These are phyloP conservation scores for Trachurus trachurus DNA, from an alignment of 2,797 vertebrate species.

Conservation along the genomic window DNA sequence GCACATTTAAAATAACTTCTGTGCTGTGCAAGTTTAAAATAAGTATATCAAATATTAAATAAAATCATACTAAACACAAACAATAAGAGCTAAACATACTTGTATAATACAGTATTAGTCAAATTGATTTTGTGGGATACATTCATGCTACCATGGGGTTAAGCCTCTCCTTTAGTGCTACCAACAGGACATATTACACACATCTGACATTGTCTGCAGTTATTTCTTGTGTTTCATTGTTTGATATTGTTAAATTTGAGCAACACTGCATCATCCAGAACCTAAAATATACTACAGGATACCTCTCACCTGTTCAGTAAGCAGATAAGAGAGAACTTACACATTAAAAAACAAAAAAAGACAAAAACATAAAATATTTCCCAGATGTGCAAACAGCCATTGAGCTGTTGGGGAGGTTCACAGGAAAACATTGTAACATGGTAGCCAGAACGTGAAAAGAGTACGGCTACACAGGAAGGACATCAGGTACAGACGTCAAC, in stretches of 20 bases:
- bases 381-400: slow-evolving; percentile 31
- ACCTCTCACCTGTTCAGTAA: not conserved
- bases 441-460: slow-evolving; percentile 1
- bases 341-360: no score
- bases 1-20: no score
- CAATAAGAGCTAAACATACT: no score
- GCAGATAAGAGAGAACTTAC: not conserved
- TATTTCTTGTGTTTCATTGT: not conserved
- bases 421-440: not conserved
- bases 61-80: no score
- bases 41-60: no score
- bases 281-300: not conserved
- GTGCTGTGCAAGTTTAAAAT: no score
- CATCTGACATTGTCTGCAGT: not conserved
- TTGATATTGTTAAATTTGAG: not conserved
- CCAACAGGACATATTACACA: not conserved
- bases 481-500: slow-evolving; percentile 21
- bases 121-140: not conserved
- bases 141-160: not conserved
- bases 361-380: not conserved
- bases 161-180: no score
- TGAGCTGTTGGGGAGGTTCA: slow-evolving; percentile 5
- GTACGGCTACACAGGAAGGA: not conserved
- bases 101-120: no score
- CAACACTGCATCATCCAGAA: not conserved